phyloP scores from a whole-genome alignment of 2,113 vertebrate species.

The Cisticola juncidis region DNA sequence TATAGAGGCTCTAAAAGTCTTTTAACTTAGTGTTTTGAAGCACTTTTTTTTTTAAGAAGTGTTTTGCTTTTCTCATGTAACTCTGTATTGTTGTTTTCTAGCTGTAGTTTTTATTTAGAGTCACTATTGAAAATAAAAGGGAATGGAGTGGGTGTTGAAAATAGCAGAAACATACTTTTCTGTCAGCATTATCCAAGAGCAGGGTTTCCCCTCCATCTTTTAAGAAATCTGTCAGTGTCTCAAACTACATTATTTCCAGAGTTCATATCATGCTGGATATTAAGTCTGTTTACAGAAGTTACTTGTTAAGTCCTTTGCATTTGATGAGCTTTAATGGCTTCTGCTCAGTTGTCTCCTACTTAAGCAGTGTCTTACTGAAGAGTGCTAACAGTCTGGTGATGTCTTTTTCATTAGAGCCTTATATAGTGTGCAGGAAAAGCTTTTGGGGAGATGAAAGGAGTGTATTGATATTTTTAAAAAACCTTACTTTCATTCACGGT shows the following conservation, averaged over 20 bases:
- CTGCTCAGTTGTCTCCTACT: background rate
- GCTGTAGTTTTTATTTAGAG: background rate
- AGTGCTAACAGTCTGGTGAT: background rate
- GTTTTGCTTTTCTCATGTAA: background rate
- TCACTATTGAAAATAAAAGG: background rate
- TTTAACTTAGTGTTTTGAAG: background rate
- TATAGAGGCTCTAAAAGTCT: background rate
- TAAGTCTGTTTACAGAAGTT: background rate
- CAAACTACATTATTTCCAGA: background rate
- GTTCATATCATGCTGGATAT: background rate
- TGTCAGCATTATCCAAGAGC: background rate
- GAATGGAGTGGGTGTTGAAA: background rate
- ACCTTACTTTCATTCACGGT: background rate
- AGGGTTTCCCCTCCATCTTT: background rate
- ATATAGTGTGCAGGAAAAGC: background rate
- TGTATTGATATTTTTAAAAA: background rate
- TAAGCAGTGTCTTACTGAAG: background rate
- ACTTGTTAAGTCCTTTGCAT: background rate
- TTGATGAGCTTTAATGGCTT: background rate
- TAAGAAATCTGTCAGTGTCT: background rate
- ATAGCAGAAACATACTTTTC: background rate
- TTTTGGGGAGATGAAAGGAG: background rate
- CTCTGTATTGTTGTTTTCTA: background rate
- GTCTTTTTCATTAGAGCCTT: background rate
- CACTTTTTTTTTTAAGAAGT: background rate